Conservation (phyloP, 1,140 invertebrate species). For the Pseudomyrmex cubaensis region DNA sequence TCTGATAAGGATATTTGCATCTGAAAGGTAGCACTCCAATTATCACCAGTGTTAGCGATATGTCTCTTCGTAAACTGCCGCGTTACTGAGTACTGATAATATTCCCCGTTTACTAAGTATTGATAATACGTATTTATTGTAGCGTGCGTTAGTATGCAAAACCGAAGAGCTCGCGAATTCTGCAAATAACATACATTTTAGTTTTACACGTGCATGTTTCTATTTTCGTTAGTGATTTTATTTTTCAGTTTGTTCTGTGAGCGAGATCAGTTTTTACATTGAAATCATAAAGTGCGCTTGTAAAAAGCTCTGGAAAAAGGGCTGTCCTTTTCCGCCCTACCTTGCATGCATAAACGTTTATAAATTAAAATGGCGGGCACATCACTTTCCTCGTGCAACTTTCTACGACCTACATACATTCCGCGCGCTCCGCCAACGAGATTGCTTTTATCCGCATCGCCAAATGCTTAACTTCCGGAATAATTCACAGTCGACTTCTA, state of each 20-base stretch:
- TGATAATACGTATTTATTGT: not conserved
- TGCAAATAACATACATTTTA: no score
- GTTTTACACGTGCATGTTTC: not conserved
- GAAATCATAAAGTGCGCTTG: not conserved
- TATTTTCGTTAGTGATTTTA: not conserved
- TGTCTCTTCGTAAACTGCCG: not conserved
- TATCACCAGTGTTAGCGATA: not conserved
- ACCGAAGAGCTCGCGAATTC: not conserved
- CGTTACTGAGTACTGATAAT: no score
- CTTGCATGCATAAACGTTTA: conserved; percentile 29
- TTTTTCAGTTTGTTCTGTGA: not conserved
- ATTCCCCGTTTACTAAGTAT: not conserved
- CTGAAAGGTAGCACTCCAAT: conserved; percentile 11
- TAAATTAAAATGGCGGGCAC: conserved; percentile 46
- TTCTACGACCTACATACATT: conserved; percentile 68
- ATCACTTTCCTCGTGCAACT: conserved; percentile 46
- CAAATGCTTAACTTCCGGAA: conserved; percentile 51
- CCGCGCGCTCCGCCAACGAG: conserved; percentile 16
- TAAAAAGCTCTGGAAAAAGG: not conserved
- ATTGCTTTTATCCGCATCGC: conserved; percentile 57
- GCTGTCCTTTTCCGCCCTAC: not conserved
- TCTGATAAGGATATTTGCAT: conserved; percentile 46
- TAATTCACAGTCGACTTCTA: conserved; percentile 53
- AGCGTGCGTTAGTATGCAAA: not conserved
- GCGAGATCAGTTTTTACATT: not conserved